Evolutionary conservation across 1,140 invertebrate species (phyloP), one percentile per base, ranked within the genome.

Genomic region (Helicorthomorpha holstii): DNA sequence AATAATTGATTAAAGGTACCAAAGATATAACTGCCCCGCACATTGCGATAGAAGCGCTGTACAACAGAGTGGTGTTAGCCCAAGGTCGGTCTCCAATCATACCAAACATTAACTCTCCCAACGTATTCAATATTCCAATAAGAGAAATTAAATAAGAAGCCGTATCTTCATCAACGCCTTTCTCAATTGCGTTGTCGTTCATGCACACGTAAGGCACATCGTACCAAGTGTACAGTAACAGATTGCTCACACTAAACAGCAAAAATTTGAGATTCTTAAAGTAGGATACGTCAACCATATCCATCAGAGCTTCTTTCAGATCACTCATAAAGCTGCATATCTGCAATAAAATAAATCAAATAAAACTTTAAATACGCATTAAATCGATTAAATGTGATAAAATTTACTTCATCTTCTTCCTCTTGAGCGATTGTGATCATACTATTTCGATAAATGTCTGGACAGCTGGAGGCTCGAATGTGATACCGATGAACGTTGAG

Each of bases 191-290:
- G 61, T 81, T 75, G 63, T 87, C 83, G 16, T 80, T 77, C 48
- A 89, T 73, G 68, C 87, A 90, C 51, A 90, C 81, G 62, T 90
- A 89, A 24, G 84, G 83, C 27, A 88, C 83, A 65, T 89, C 84
- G 66, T 88, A 64, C 82, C 84, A 90, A 45, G 81, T 81, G 69
- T 89, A 87, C 43, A 90, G 70, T 2, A 89, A 70, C 63, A 88
- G 86, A 67, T 89, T 90, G 42, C 83, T 87, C 14, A 89, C 64
- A 12, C 83, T 77, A 67, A 88, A 87, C 27, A 87, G 66, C n/a
- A 83, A 65, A 66, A 84, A 88, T 43, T 75, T 74, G 0, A 78
- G 69, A 62, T 84, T 82, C 29, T 70, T 65, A 62, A 87, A 85
- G 64, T 84, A 79, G 0, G 82, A 82, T 57, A 85, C 78, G 63